These are phyloP conservation scores for Ashinkailepas kermadecensis DNA, from an alignment of 2,888 invertebrate genomes.

Conservation along the genomic window DNA sequence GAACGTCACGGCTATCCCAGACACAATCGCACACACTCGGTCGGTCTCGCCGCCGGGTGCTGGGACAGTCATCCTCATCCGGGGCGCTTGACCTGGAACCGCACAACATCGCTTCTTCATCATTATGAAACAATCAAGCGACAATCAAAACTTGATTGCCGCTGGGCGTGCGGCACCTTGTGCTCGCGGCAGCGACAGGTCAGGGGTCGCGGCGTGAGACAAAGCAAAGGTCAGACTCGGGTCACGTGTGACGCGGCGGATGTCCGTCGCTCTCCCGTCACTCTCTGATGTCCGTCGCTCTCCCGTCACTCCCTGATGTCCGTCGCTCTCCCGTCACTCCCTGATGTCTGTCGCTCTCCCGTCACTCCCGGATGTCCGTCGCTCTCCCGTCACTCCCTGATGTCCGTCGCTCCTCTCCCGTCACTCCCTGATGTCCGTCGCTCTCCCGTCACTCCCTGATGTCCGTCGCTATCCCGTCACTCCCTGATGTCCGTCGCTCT, in stretches of 20 bases:
- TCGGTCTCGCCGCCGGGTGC: too few relatives aligned
- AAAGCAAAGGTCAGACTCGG: neutral
- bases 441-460: too few relatives aligned
- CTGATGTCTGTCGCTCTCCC: too few relatives aligned
- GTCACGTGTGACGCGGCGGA: neutral
- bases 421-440: neutral
- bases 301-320: too few relatives aligned
- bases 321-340: too few relatives aligned
- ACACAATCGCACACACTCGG: too few relatives aligned
- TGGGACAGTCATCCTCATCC: too few relatives aligned
- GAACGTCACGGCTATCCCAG: neutral
- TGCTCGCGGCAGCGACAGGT: neutral
- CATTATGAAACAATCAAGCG: constrained; percentile 1
- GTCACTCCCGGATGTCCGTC: too few relatives aligned
- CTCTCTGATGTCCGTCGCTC: too few relatives aligned
- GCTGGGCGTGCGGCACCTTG: neutral
- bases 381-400: too few relatives aligned
- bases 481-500: neutral
- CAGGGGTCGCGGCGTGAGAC: neutral
- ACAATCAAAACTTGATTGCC: neutral
- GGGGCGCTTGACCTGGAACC: neutral
- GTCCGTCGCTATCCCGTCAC: neutral
- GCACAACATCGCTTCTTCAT: neutral
- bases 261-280: neutral
- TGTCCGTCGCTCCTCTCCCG: too few relatives aligned